Percentiles rank a stretch among this genome's conserved stretches.
Evolutionary conservation across 2,113 vertebrate genomes (phyloP).

Genomic region (Bagarius yarrelli): DNA sequence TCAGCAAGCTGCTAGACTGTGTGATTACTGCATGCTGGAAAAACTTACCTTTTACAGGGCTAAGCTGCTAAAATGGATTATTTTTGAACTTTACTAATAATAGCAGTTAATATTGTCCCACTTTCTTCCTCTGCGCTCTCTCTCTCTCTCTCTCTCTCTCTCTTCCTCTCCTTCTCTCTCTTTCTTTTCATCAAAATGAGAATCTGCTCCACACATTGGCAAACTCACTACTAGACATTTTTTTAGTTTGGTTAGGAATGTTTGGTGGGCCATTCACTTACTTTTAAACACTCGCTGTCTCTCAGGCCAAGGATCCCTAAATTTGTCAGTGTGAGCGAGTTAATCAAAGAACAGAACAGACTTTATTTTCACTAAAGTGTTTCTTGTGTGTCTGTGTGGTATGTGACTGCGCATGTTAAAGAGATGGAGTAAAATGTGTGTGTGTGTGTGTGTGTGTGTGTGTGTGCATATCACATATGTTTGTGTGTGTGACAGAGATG

Average conservation of each 20-base stretch:
- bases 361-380: slow-evolving; percentile 51
- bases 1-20: neutral
- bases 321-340: slow-evolving; percentile 77
- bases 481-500: slow-evolving; percentile 37
- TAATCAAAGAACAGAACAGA: slow-evolving; percentile 72
- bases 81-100: too few species aligned
- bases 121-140: too few species aligned
- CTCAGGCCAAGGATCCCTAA: slow-evolving; percentile 63
- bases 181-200: neutral
- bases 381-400: slow-evolving; percentile 35
- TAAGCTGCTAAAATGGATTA: too few species aligned
- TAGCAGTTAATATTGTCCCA: too few species aligned
- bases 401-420: slow-evolving; percentile 35
- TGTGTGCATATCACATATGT: slow-evolving; percentile 24
- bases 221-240: slow-evolving; percentile 38
- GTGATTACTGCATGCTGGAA: neutral
- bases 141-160: neutral
- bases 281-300: slow-evolving; percentile 75
- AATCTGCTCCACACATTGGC: slow-evolving; percentile 11
- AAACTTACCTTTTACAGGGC: neutral
- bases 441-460: slow-evolving; percentile 36
- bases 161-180: slow-evolving; percentile 13
- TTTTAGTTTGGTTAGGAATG: slow-evolving; percentile 66
- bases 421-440: neutral
- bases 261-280: slow-evolving; percentile 62